Percentiles rank a stretch among this genome's conserved stretches.
phyloP scores from a whole-genome alignment of 2,888 invertebrate genomes.

The Pristionchus mayeri region DNA sequence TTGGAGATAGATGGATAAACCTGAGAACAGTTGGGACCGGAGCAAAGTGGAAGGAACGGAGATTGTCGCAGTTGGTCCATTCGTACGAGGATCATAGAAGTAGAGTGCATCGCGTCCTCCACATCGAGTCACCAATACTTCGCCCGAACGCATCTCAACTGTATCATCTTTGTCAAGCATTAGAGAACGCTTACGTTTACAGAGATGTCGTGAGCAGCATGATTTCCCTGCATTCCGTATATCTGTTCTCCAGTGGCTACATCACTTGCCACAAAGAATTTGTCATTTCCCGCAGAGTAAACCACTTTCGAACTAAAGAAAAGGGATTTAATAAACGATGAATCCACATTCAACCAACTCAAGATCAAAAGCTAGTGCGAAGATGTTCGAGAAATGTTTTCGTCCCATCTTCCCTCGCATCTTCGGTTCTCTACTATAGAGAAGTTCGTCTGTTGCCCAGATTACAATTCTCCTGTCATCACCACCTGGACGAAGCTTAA shows the following conservation, averaged over 20 bases:
- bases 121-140: not conserved
- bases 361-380: conserved; percentile 89
- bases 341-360: conserved; percentile 77
- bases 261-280: conserved; percentile 92
- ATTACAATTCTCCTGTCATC: conserved; percentile 92
- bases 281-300: conserved; percentile 90
- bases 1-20: not conserved
- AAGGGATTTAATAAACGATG: not conserved
- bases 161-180: not conserved
- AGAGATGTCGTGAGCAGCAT: not conserved
- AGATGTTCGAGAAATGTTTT: conserved; percentile 91
- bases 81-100: conserved; percentile 18
- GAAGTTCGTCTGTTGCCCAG: conserved; percentile 85
- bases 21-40: not conserved
- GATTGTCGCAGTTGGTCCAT: not conserved
- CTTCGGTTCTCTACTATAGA: conserved; percentile 80
- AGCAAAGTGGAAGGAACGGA: not conserved
- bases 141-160: not conserved
- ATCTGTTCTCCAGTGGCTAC: conserved; percentile 80
- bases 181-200: not conserved
- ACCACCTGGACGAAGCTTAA: conserved; percentile 83
- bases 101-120: not conserved
- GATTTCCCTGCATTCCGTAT: not conserved
- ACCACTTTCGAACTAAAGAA: not conserved
- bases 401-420: conserved; percentile 82